phyloP scores from a whole-genome alignment of 2,888 invertebrate genomes.

The Boloria euphrosyne region DNA sequence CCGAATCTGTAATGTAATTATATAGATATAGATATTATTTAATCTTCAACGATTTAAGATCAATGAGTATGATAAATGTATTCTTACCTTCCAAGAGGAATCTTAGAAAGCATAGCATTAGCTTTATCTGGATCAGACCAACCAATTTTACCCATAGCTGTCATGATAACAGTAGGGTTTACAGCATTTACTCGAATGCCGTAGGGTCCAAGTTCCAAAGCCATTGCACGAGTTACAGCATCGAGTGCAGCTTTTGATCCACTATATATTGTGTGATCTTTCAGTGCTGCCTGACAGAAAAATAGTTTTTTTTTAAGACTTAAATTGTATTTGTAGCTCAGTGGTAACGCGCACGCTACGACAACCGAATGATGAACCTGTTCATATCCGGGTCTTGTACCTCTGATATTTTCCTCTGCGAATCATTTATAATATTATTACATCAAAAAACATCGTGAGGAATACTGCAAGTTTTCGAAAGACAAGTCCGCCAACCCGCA shows the following conservation, averaged over 20 bases:
- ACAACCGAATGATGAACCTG: too few species aligned
- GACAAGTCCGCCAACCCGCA: too few species aligned
- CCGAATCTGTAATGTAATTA: conserved; percentile 66
- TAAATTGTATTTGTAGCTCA: too few species aligned
- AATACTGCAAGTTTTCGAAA: too few species aligned
- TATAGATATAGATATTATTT: background rate
- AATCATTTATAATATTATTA: too few species aligned
- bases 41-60: background rate
- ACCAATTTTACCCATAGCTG: conserved; percentile 91
- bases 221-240: conserved; percentile 90
- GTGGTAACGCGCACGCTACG: too few species aligned
- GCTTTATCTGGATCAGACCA: conserved; percentile 93
- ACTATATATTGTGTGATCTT: conserved; percentile 91
- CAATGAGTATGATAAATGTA: background rate
- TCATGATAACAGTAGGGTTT: conserved; percentile 97
- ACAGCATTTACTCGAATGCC: conserved; percentile 95
- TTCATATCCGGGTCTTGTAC: too few species aligned
- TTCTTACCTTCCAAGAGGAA: conserved; percentile 90
- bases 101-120: conserved; percentile 88
- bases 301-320: background rate
- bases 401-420: too few species aligned
- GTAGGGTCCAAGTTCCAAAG: conserved; percentile 92
- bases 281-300: conserved; percentile 83
- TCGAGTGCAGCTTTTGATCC: conserved; percentile 96
- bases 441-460: too few species aligned